phyloP scores from a whole-genome alignment of 2,797 vertebrate species.

The Paramormyrops hopkinsi region DNA sequence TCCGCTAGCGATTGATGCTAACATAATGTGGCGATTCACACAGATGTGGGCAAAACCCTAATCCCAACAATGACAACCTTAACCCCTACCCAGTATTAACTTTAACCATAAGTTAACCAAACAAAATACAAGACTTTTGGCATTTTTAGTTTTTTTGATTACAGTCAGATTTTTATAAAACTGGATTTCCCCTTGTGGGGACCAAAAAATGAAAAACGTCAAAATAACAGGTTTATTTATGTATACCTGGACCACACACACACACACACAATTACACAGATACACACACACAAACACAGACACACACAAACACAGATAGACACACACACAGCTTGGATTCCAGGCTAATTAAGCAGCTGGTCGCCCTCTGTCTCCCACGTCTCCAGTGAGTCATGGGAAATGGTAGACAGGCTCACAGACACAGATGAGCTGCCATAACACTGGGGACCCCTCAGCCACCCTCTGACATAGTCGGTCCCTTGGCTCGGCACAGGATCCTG shows the following conservation, averaged over 20 bases:
- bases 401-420: slow-evolving; percentile 14
- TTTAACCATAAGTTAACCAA: neutral
- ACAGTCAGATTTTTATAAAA: neutral
- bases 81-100: neutral
- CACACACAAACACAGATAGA: neutral
- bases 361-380: neutral
- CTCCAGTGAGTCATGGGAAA: slow-evolving; percentile 9
- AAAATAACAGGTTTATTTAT: neutral
- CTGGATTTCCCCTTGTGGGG: neutral
- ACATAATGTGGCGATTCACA: neutral
- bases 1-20: neutral
- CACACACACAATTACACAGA: no score
- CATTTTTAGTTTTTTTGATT: neutral
- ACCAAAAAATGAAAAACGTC: neutral
- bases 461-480: neutral
- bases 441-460: neutral
- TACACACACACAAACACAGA: neutral
- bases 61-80: neutral
- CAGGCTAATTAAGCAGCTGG: slow-evolving; percentile 2
- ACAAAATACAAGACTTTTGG: neutral
- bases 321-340: neutral
- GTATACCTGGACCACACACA: neutral
- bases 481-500: neutral
- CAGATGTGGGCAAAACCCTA: neutral
- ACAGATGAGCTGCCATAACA: neutral